A percentile compares a stretch with the other conserved stretches of the same genome.
Conservation (phyloP, 2,797 vertebrate species). For the Chromis chromis region DNA sequence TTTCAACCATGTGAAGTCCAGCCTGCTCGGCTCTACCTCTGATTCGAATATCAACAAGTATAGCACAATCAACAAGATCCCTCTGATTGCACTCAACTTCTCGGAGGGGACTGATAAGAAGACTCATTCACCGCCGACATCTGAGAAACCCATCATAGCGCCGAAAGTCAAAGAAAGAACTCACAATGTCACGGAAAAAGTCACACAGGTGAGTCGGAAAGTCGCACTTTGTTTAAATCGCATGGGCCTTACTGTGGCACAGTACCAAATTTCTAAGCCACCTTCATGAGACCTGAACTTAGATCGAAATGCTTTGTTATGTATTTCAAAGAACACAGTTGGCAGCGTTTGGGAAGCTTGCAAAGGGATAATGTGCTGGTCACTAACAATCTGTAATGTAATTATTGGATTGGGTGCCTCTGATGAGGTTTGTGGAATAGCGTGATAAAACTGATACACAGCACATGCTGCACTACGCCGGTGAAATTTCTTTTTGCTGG, state of each 20-base stretch:
- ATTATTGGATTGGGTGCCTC: slow-evolving; percentile 2
- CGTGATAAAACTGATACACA: slow-evolving; percentile 6
- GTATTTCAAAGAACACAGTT: slow-evolving; percentile 10
- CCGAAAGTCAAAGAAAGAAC: slow-evolving; percentile 99
- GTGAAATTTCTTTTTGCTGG: slow-evolving; percentile 12
- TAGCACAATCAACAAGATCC: slow-evolving; percentile 99
- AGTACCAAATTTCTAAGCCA: neutral
- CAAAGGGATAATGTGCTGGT: too few relatives aligned
- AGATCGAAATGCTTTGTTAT: neutral
- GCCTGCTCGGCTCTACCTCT: slow-evolving; percentile 95
- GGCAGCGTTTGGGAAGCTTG: neutral
- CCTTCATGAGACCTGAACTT: neutral
- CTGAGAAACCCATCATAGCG: slow-evolving; percentile 96
- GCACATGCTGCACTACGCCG: neutral
- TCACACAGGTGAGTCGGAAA: slow-evolving; percentile 92
- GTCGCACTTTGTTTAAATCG: neutral
- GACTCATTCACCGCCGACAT: slow-evolving; percentile 93
- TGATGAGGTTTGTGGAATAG: slow-evolving; percentile 1
- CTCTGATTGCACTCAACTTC: slow-evolving; percentile 97
- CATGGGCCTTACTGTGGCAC: neutral
- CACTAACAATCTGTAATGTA: neutral
- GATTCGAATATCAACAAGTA: slow-evolving; percentile 99
- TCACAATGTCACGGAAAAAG: slow-evolving; percentile 99
- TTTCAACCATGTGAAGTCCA: slow-evolving; percentile 98
- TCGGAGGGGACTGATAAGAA: slow-evolving; percentile 95